Conservation (phyloP, 2,113 vertebrate genomes). For the Chaetodon auriga region DNA sequence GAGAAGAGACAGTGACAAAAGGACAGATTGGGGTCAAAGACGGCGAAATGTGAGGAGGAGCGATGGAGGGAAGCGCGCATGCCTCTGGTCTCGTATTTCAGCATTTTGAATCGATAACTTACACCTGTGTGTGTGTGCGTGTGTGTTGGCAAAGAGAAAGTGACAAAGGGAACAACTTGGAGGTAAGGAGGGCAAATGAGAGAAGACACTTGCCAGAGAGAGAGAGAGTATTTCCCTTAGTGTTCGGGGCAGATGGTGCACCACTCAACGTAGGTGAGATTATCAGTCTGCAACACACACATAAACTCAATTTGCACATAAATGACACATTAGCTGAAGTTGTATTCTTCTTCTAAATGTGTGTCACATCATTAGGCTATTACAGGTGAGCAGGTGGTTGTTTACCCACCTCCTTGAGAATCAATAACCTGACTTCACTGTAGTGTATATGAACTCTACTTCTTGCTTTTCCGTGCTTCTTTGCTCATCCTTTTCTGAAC, state of each 20-base stretch:
- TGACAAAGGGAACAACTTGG: conserved; percentile 42
- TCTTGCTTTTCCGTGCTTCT: not conserved
- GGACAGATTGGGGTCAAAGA: conserved; percentile 74
- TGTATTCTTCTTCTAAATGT: conserved; percentile 20
- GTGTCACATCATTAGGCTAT: conserved; percentile 26
- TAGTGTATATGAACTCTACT: not conserved
- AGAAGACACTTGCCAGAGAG: conserved; percentile 53
- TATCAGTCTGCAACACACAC: conserved; percentile 50
- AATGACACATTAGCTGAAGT: conserved; percentile 56
- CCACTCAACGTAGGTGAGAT: conserved; percentile 26
- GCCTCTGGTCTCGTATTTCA: conserved; percentile 23
- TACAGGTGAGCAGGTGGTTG: conserved; percentile 9
- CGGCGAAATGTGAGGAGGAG: conserved; percentile 40
- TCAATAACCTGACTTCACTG: conserved; percentile 10
- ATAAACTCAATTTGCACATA: conserved; percentile 68
- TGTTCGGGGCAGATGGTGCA: conserved; percentile 35
- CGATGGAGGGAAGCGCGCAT: conserved; percentile 23
- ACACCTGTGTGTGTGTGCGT: conserved; percentile 7
- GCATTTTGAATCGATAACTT: conserved; percentile 48
- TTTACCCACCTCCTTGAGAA: conserved; percentile 27
- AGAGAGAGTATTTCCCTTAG: conserved; percentile 44
- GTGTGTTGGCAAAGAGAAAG: conserved; percentile 21
- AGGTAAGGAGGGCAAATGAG: conserved; percentile 45
- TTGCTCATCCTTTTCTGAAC: too few relatives aligned
- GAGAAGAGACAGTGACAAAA: conserved; percentile 49